Conservation (phyloP, 2,888 invertebrate genomes). For the Sarcophaga subvicina region DNA sequence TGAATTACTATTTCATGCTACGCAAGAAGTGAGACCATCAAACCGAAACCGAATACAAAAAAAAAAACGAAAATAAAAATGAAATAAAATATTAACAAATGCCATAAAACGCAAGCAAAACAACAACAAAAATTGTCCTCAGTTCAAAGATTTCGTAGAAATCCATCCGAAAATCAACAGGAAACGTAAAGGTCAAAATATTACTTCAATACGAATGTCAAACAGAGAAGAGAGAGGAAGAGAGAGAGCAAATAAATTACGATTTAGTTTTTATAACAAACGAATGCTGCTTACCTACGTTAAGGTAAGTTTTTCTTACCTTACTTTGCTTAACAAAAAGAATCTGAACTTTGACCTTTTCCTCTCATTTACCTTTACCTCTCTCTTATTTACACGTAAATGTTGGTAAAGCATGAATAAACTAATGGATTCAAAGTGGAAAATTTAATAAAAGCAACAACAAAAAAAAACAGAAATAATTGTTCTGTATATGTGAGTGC, state of each 20-base stretch:
- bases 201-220: neutral
- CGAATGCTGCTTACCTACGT: too few species aligned
- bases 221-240: too few species aligned
- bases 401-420: too few species aligned
- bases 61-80: too few species aligned
- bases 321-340: too few species aligned
- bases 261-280: too few species aligned
- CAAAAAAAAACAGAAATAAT: neutral
- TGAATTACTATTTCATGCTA: too few species aligned
- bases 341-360: neutral
- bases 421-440: neutral
- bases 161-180: neutral
- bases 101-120: neutral
- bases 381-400: too few species aligned
- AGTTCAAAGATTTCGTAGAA: neutral
- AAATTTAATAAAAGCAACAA: neutral
- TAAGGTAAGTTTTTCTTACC: too few species aligned
- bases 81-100: neutral
- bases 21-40: too few species aligned
- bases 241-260: too few species aligned
- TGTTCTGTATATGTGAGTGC: neutral
- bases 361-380: neutral
- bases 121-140: neutral
- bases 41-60: too few species aligned
- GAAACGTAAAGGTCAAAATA: neutral